Conservation (phyloP, 1,140 invertebrate species). For the Saxidomus purpurata region DNA sequence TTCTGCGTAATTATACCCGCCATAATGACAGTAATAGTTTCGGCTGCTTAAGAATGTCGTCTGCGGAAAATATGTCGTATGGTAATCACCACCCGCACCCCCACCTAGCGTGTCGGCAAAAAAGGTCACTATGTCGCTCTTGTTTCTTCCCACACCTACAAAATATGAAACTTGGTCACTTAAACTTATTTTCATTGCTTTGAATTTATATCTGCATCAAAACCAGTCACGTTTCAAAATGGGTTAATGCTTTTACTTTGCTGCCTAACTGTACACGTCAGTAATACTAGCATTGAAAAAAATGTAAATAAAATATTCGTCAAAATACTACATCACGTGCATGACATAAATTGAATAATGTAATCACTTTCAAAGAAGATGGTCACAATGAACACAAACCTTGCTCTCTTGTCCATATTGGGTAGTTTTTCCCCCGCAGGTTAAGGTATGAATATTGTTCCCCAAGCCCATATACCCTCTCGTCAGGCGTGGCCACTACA, state of each 20-base stretch:
- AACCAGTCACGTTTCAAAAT: too few relatives aligned
- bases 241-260: too few relatives aligned
- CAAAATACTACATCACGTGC: too few relatives aligned
- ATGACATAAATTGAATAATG: too few relatives aligned
- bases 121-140: constrained; percentile 80
- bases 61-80: constrained; percentile 86
- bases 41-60: constrained; percentile 83
- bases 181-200: too few relatives aligned
- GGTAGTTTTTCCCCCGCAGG: constrained; percentile 79
- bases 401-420: constrained; percentile 85
- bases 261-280: too few relatives aligned
- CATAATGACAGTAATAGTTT: constrained; percentile 82
- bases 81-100: constrained; percentile 84
- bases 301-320: too few relatives aligned
- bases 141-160: constrained; percentile 82
- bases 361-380: too few relatives aligned
- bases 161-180: too few relatives aligned
- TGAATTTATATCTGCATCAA: too few relatives aligned
- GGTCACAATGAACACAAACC: too few relatives aligned
- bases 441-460: constrained; percentile 85
- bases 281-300: too few relatives aligned
- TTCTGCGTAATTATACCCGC: constrained; percentile 78
- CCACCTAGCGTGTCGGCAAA: constrained; percentile 75
- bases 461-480: constrained; percentile 82
- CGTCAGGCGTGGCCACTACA: constrained; percentile 63